Evolutionary conservation across 2,113 vertebrate species (phyloP).

Genomic region (Beaufortia kweichowensis): DNA sequence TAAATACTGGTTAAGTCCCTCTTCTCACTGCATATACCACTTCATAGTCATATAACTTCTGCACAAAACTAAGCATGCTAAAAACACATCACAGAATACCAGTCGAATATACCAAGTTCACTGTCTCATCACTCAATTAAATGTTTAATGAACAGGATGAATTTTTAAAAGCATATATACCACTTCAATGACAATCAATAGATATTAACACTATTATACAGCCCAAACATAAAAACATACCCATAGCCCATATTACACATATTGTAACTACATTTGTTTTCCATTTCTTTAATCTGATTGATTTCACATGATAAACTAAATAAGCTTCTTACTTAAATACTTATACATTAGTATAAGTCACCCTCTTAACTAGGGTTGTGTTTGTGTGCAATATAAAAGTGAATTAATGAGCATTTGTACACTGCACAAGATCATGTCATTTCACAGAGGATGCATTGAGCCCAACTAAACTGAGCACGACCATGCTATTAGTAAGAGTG

Average conservation of each 20-base stretch:
- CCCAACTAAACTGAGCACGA: not conserved
- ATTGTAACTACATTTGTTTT: not conserved
- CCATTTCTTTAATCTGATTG: not conserved
- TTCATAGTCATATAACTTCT: not conserved
- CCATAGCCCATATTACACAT: not conserved
- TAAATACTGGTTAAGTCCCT: conserved; percentile 7
- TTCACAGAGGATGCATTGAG: not conserved
- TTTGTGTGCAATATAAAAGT: not conserved
- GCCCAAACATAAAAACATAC: too few species aligned
- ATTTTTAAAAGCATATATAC: too few species aligned
- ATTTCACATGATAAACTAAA: not conserved
- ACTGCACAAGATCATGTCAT: not conserved
- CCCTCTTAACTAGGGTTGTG: not conserved
- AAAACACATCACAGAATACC: not conserved
- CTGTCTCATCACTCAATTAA: too few species aligned
- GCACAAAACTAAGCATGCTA: not conserved
- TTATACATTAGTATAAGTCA: not conserved
- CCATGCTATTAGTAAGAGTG: too few species aligned
- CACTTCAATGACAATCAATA: too few species aligned
- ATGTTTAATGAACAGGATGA: too few species aligned
- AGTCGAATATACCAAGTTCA: not conserved
- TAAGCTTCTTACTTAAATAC: not conserved
- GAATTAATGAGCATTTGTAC: not conserved
- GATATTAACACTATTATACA: too few species aligned
- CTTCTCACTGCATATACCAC: not conserved